Base-by-base conservation (phyloP, 2,888 invertebrate genomes). In the Cyclophora punctaria region DNA sequence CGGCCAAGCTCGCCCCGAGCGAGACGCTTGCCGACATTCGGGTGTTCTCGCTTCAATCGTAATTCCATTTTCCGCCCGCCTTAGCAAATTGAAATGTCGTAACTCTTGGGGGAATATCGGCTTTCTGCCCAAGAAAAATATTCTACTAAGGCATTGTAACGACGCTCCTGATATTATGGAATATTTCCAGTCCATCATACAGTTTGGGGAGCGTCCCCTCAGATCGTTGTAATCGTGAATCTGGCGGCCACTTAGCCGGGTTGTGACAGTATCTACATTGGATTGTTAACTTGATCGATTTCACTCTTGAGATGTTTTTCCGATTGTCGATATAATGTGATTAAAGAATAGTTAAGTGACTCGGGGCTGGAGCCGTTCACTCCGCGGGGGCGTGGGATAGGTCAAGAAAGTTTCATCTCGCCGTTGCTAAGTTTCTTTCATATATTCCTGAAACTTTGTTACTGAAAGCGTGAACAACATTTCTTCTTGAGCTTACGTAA, bases 51-150 rank as follows among this genome's bases (percentile, higher is more conserved):
- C 86, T 87, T 76, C 84, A 89, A 89, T 87, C 87, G 88, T 87
- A 87, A 89, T 89, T 87, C 87, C 87, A 88, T 89, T 89, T 89
- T 89, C 89, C 88, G 87, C 87, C 86, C 88, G 89, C 89, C 88
- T 88, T 89, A 85, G 89, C 89, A 89, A 89, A 89, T 89, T 89
- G 89, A 89, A 89, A 89, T 88, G 89, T 88, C 88, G 89, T 89
- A 88, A 88, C 86, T 89, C 89, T 88, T 87, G 76, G 83, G 89
- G 89, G 89, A 87, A 89, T 89, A 86, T 88, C 88, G 87, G 85
- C 86, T 88, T 88, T 88, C 84, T 83, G 81, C 80, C 78, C 80
- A 83, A 87, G 87, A 85, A 89, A 85, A 87, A 87, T 87, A 84
- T 84, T 86, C 85, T 75, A 67, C 80, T 79, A 82, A 80, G 82